Evolutionary conservation across 1,140 invertebrate species (phyloP).

Genomic region (Drosophila nikananu): DNA sequence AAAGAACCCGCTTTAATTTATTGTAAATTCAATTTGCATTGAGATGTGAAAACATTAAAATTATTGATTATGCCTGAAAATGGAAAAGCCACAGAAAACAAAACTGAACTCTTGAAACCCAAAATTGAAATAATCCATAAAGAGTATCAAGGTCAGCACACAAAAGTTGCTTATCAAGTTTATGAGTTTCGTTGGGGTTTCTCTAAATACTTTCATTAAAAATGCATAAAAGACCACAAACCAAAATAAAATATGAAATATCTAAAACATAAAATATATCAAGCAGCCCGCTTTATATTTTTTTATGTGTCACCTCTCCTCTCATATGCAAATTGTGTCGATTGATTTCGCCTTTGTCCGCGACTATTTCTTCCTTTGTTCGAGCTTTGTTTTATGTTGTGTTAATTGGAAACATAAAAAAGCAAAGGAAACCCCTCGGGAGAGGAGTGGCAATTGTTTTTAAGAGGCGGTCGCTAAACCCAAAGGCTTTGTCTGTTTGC

Average conservation of each 20-base stretch:
- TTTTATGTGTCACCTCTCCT: slow-evolving; percentile 57
- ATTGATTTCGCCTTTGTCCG: slow-evolving; percentile 43
- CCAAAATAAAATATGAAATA: slow-evolving; percentile 29
- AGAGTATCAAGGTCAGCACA: slow-evolving; percentile 54
- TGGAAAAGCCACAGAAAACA: slow-evolving; percentile 51
- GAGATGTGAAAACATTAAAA: slow-evolving; percentile 26
- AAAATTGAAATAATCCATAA: slow-evolving; percentile 15
- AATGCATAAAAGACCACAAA: slow-evolving; percentile 61
- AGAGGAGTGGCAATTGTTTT: slow-evolving; percentile 19
- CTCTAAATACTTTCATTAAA: slow-evolving; percentile 77
- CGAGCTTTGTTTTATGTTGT: slow-evolving; percentile 59
- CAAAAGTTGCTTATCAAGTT: slow-evolving; percentile 78
- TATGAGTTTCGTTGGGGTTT: slow-evolving; percentile 46
- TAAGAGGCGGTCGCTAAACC: slow-evolving; percentile 2
- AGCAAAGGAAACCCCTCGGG: slow-evolving; percentile 20
- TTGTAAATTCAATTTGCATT: slow-evolving; percentile 54
- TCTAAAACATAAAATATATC: slow-evolving; percentile 15
- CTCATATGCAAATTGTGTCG: slow-evolving; percentile 69
- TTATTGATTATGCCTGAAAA: slow-evolving; percentile 53
- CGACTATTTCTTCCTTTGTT: slow-evolving; percentile 47
- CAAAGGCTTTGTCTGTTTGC: slow-evolving; percentile 25
- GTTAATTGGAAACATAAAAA: slow-evolving; percentile 62
- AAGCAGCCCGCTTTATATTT: slow-evolving; percentile 54
- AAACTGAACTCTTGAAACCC: not conserved
- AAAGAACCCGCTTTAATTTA: slow-evolving; percentile 30